Conservation (phyloP, 2,113 vertebrate genomes). For the Aldabrachelys gigantea region DNA sequence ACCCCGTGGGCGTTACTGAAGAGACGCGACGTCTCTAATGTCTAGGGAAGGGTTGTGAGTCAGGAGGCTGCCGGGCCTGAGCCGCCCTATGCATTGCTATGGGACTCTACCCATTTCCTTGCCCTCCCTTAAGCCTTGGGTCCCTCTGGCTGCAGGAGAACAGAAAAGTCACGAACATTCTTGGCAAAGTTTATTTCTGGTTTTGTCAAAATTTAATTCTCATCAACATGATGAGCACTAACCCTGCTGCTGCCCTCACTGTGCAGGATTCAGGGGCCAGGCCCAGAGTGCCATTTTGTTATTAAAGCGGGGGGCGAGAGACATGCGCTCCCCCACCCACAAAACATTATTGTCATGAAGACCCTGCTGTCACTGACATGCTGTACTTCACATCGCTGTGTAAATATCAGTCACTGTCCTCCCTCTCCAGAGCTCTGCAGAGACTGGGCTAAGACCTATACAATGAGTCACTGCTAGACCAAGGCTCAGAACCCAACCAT, state of each 20-base stretch:
- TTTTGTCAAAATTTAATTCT: not conserved
- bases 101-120: not conserved
- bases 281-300: not conserved
- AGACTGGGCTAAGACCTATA: not conserved
- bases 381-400: not conserved
- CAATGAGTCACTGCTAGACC: not conserved
- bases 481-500: not conserved
- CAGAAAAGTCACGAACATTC: not conserved
- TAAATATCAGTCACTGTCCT: not conserved
- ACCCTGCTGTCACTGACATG: not conserved
- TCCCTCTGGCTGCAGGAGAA: not conserved
- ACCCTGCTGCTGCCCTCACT: not conserved
- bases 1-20: not conserved
- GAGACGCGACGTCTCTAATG: too few relatives aligned
- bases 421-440: not conserved
- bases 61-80: not conserved
- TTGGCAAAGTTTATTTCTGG: not conserved
- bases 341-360: not conserved
- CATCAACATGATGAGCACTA: too few relatives aligned
- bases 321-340: too few relatives aligned
- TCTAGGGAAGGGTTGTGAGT: not conserved
- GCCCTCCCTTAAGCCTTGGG: too few relatives aligned
- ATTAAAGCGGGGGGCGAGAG: not conserved
- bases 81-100: not conserved
- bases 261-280: too few relatives aligned